These are phyloP conservation scores for Oncorhynchus mykiss DNA, from an alignment of 2,113 vertebrate genomes.

Conservation along the genomic window DNA sequence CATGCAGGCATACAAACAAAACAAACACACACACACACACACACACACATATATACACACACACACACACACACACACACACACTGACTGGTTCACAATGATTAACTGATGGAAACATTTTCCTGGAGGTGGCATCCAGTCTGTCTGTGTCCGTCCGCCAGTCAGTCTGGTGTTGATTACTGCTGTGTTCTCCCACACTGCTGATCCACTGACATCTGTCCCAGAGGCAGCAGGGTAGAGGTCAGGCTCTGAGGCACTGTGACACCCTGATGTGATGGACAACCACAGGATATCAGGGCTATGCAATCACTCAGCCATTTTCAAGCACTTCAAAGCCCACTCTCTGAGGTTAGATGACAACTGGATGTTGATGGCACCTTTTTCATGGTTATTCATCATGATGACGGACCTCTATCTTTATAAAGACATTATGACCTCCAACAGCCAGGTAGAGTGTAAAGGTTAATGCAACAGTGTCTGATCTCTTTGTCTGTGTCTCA, in stretches of 20 bases:
- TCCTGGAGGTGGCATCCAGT: slow-evolving; percentile 11
- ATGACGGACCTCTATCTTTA: slow-evolving; percentile 35
- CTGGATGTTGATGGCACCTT: neutral
- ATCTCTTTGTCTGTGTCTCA: slow-evolving; percentile 50
- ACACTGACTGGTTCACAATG: neutral
- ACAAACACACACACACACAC: neutral
- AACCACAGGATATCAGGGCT: neutral
- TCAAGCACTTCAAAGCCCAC: neutral
- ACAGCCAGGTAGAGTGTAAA: slow-evolving; percentile 23
- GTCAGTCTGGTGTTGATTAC: slow-evolving; percentile 42
- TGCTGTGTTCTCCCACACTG: slow-evolving; percentile 12
- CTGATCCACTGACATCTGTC: slow-evolving; percentile 31
- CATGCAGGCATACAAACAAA: neutral
- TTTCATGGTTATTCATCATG: neutral
- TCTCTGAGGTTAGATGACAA: neutral
- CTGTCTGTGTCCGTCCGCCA: neutral
- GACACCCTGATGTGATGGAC: neutral
- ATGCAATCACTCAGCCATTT: neutral
- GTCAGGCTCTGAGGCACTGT: neutral
- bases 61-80: neutral
- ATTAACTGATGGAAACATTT: slow-evolving; percentile 7
- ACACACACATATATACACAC: neutral
- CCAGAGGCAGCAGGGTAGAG: neutral
- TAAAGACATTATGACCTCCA: slow-evolving; percentile 48
- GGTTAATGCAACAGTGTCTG: slow-evolving; percentile 18